Evolutionary conservation across 2,888 invertebrate species (phyloP), one percentile per base, ranked within the genome.

Genomic region (Teinopalpus imperialis): DNA sequence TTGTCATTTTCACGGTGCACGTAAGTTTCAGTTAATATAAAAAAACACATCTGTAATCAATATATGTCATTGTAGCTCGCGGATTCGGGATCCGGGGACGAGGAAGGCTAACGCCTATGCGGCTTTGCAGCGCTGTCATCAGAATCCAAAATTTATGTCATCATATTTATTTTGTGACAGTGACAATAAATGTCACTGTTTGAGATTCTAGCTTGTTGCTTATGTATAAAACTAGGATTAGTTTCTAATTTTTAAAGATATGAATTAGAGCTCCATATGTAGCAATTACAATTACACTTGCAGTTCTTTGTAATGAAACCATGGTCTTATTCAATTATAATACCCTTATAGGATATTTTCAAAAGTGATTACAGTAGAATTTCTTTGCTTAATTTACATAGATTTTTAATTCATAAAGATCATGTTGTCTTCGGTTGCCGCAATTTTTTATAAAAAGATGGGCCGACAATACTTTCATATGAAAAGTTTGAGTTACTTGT

Each of bases 341-440:
- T 34, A 7, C 3, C 13, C 8, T 20, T 9, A 9, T 27, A 27
- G 41, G 20, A 18, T 23, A 37, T 23, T 20, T 21, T 27, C n/a
- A 24, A 18, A 26, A 27, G 5, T 7, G 4, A 5, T 23, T 31
- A 8, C 31, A 32, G 14, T 12, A 27, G 3, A 29, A 10, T 10
- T 12, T 39, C 26, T 13, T 16, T 14, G 7, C 12, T 30, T 23
- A 26, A 46, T 36, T 43, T 35, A 35, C 39, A 26, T 16, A 9
- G 20, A 12, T 39, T 44, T 36, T 43, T 6, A 18, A 7, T 36
- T 36, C 24, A 32, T 30, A 56, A 62, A 63, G 61, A 71, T 63
- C 56, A 78, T 81, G 77, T 70, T 86, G 58, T 77, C 80, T 57
- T 75, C 78, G 42, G 59, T 75, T 56, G 74, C 72, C 52, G 66